Evolutionary conservation across 2,797 vertebrate species (phyloP), one percentile per base, ranked within the genome.

Genomic region (Tokudaia muenninki): DNA sequence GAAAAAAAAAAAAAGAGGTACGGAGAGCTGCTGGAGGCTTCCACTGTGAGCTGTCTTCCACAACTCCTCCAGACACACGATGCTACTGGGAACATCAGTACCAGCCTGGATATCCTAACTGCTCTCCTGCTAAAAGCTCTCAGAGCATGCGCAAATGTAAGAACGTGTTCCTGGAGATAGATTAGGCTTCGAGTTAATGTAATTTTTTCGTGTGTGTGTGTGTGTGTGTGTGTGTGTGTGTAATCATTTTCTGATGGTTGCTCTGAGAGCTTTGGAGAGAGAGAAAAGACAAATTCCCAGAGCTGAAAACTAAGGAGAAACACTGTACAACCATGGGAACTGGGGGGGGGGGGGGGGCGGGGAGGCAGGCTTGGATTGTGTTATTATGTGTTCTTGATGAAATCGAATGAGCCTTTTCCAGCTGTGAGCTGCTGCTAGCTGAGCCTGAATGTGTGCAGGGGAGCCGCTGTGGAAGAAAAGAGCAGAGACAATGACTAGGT

Each of bases 271-370:
- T 98, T 98, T 98, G 98, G 98, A 57, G 93, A 98, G 94, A 79
- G 86, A 98, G 95, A 97, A 98, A 97, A 98, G 97, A 96, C 94
- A 96, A 97, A 98, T 98, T 98, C 94, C 96, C 97, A 95, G 97
- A 95, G 94, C 95, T 97, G 95, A 94, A 97, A 97, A 93, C 81
- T 92, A 94, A 97, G 98, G 95, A 91, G 92, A 97, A 98, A 97
- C 96, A 89, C 14, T 50, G 72, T 13, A 82, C 9, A 59, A 70
- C 80, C 92, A 78, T 75, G 97, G 89, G 92, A 79, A 90, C 29
- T 81, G 4, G 79, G 81, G 82, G 52, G 6, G 59, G 22, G 59
- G 89, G 90, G 87, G 79, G 81, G 82, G 52, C 6, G 59, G 22
- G 59, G 89, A 90, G 87, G 55, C 9, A 50, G 63, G 65, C 70